These are phyloP conservation scores for Enteromius mattozi DNA, from an alignment of 2,797 vertebrate species.

Conservation along the genomic window DNA sequence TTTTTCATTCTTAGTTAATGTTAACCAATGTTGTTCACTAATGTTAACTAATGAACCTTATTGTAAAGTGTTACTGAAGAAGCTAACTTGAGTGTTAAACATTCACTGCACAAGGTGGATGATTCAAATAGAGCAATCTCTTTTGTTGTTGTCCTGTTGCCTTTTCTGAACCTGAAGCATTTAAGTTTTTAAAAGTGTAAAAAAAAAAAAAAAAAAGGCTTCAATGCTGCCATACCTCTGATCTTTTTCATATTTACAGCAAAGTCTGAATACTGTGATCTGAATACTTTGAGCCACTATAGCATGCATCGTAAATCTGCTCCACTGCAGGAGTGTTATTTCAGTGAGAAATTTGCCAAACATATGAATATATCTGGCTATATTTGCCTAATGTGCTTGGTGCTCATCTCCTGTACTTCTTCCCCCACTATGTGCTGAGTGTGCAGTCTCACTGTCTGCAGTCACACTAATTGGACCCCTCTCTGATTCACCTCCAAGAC, in stretches of 20 bases:
- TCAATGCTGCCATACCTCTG: neutral
- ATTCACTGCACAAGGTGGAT: neutral
- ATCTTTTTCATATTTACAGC: conserved; percentile 3
- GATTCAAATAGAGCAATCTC: neutral
- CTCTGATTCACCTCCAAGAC: conserved; percentile 80
- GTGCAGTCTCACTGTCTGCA: conserved; percentile 75
- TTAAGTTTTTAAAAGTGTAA: neutral
- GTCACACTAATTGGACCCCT: conserved; percentile 84
- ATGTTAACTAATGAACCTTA: too few relatives aligned
- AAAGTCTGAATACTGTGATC: neutral
- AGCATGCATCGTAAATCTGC: conserved; percentile 34
- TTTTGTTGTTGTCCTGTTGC: conserved; percentile 1
- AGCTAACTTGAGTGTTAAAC: neutral
- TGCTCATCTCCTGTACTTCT: conserved; percentile 42
- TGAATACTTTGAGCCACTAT: conserved; percentile 6
- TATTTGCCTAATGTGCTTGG: conserved; percentile 50
- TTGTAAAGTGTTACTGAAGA: neutral
- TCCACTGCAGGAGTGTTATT: conserved; percentile 41
- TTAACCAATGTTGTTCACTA: too few relatives aligned
- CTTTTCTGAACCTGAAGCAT: neutral
- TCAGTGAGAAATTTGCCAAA: conserved; percentile 48
- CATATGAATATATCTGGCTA: conserved; percentile 47
- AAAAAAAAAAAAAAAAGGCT: neutral
- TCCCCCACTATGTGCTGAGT: conserved; percentile 75
- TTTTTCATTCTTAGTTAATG: too few relatives aligned